Base-by-base conservation (phyloP, 2,888 invertebrate species). In the Criorhina ranunculi region DNA sequence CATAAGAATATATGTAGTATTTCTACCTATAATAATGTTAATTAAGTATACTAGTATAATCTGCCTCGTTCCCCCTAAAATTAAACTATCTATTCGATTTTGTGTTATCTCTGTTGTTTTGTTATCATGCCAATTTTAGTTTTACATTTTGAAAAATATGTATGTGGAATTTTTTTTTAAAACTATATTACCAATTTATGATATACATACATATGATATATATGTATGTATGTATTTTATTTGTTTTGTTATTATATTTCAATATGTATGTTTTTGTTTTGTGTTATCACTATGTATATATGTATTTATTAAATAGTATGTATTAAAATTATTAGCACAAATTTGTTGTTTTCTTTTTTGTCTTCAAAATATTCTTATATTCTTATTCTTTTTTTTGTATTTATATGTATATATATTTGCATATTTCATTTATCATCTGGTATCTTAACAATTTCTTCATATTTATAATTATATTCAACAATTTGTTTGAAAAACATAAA, bases 1-100 rank as follows among this genome's bases (percentile, higher is more conserved):
- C 59, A 82, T 73, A 78, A 64, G 77, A 77, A 82, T 53, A 82
- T 51, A n/a, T n/a, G n/a, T n/a, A n/a, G n/a, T n/a, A 33, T 82
- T 70, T 82, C 81, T 82, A 82, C 70, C 51, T 82, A 76, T 53
- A 57, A 53, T 76, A n/a, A 70, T 77, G 57, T 59, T 66, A 59
- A 12, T 59, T 59, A 64, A 33, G 57, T 64, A 51, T 60, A 4
- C 24, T 24, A 60, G 59, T 53, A 53, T 53, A 77, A 59, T 77
- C 37, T 72, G 62, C 55, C 60, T 66, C 64, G 57, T 35, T 57
- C 44, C 15, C 35, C 64, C 64, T 60, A 72, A 24, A 72, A 66
- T 51, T 60, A 82, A 77, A 66, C 46, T 66, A 77, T 42, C 77
- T 72, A 72, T 53, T 57, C 70, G 17, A 15, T 76, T 66, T 62